phyloP scores from a whole-genome alignment of 2,888 invertebrate species.

The Sturmia bella region DNA sequence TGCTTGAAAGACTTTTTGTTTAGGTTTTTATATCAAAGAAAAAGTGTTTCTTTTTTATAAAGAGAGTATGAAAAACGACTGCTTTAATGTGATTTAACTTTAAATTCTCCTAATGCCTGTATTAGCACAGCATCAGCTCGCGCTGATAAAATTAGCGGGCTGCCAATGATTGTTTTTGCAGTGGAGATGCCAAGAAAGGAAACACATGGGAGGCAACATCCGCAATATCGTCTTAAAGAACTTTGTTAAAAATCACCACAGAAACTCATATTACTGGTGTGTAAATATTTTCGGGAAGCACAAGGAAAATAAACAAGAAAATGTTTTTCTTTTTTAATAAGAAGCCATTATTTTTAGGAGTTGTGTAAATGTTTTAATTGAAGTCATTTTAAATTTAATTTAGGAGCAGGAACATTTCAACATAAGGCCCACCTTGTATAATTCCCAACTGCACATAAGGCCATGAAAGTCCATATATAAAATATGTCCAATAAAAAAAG shows the following conservation, averaged over 20 bases:
- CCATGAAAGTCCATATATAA: no score
- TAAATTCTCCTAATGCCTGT: not conserved
- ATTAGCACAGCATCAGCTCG: conserved; percentile 19
- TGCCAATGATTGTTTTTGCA: conserved; percentile 1
- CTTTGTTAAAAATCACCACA: no score
- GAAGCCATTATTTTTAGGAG: no score
- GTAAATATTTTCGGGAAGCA: no score
- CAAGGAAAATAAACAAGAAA: no score
- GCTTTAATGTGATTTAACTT: not conserved
- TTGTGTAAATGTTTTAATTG: no score
- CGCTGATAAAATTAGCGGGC: conserved; percentile 5
- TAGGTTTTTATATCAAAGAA: not conserved
- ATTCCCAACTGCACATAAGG: no score
- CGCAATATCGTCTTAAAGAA: not conserved
- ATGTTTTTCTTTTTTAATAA: no score
- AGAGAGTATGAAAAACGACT: not conserved
- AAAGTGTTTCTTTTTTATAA: not conserved
- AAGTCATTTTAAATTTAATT: no score
- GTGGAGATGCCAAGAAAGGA: not conserved
- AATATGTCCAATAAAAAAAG: no score
- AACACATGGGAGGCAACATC: not conserved
- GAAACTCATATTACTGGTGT: conserved; percentile 2
- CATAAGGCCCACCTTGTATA: no score
- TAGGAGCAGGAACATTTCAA: no score
- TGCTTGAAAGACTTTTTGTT: not conserved